Base-by-base conservation (phyloP, 2,797 vertebrate species). In the Gambelia wislizenii region DNA sequence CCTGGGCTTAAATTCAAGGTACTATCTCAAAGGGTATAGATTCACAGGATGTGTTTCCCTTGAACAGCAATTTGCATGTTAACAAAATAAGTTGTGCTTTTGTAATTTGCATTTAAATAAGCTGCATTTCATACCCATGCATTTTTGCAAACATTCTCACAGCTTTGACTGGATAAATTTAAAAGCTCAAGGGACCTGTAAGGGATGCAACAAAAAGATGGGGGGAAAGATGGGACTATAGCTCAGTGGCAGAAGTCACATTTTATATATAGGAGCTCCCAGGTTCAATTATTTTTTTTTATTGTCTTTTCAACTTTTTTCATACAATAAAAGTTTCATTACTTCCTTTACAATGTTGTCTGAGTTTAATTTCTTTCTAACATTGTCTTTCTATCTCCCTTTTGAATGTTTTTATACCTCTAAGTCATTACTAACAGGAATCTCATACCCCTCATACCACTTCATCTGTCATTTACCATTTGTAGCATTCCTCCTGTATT, bases 71-170 rank as follows among this genome's bases (percentile, higher is more conserved):
- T 97, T 97, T 97, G 94, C 96, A 96, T 96, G 95, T 97, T 96
- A 95, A 97, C 96, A 96, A 95, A 95, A 95, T 86, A 95, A 94
- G 91, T 94, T 95, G 95, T 91, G 83, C 91, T 95, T 95, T 86
- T 47, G 89, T 92, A 90, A 96, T 96, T 96, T 97, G 94, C 96
- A 96, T 97, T 96, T 97, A 96, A 96, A 97, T 96, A 94, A 92
- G 52, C 54, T 5, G 9, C 36, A 83, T 94, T 94, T 92, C 88
- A 80, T 89, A 92, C 91, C 16, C 18, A 67, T 56, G 27, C 42
- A 39, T n/a, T 85, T 88, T 89, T 52, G 39, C 89, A 93, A 91
- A 59, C 20, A 16, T 0, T 0, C 86, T 87, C 77, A 70, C 0
- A 42, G 85, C 81, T 92, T 56, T 74, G 39, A 64, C 20, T 92